Evolutionary conservation across 2,797 vertebrate species (phyloP), one percentile per base, ranked within the genome.

Genomic region (Phyllotis vaccarum): DNA sequence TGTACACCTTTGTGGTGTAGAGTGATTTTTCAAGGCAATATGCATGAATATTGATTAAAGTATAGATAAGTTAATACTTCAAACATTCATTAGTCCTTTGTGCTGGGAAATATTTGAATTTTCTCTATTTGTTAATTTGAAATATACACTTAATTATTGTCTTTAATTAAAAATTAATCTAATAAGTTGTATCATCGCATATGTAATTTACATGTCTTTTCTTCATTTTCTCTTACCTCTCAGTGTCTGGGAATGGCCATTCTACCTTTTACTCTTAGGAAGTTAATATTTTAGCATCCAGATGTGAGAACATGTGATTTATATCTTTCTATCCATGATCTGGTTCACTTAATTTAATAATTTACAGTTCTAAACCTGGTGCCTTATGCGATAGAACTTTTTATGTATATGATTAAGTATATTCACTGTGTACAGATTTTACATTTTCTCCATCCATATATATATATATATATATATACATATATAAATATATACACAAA

Each of bases 401-500:
- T n/a, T n/a, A n/a, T n/a, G n/a, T n/a, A n/a, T n/a, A n/a, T n/a
- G n/a, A n/a, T n/a, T 31, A 0, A 46, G 11, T 43, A 62, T 31
- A 46, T 62, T 46, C 7, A 19, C 7, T 62, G 31, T 11, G 9
- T n/a, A 46, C 8, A 62, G 12, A 62, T 62, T 43, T 43, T 19
- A 82, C 37, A 43, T 43, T 62, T 37, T 40, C n/a, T 40, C 8
- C 16, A n/a, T 37, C 52, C 21, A 81, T 27, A 9, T n/a, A 1
- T 49, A 58, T 21, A 2, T 6, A 56, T 19, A 43, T 34, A 21
- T 12, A 5, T 54, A 58, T 43, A 22, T 52, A 80, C 12, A 22
- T 0, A 19, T 62, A 6, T 27, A 22, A 52, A 80, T 6, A 22
- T 0, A 19, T 62, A 6, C 27, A 83, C 7, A 43, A 8, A 5